A percentile compares a stretch with the other conserved stretches of the same genome.
phyloP scores from a whole-genome alignment of 1,140 invertebrate species.

The Ceratosolen fusciceps region DNA sequence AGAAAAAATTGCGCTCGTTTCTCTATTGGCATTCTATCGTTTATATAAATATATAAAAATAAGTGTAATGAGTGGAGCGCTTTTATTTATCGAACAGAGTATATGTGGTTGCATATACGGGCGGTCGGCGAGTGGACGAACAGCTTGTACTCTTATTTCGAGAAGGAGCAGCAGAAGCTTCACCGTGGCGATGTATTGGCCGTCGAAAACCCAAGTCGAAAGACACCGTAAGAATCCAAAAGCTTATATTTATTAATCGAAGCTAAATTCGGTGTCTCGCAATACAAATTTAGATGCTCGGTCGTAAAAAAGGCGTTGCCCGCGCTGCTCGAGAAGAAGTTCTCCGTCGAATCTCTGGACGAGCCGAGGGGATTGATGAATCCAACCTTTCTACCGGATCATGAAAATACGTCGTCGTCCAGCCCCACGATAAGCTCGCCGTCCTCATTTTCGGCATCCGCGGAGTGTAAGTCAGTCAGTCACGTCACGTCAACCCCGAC shows the following conservation, averaged over 20 bases:
- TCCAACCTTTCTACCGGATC: constrained; percentile 59
- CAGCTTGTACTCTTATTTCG: constrained; percentile 89
- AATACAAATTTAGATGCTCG: constrained; percentile 47
- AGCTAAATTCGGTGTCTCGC: not conserved
- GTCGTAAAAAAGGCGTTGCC: constrained; percentile 49
- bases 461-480: constrained; percentile 58
- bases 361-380: constrained; percentile 58
- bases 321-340: constrained; percentile 51
- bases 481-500: no score
- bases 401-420: constrained; percentile 54
- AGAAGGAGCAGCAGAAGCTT: constrained; percentile 82
- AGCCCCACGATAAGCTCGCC: constrained; percentile 53
- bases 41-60: no score
- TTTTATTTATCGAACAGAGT: constrained; percentile 74
- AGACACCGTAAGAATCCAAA: constrained; percentile 59
- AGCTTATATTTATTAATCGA: not conserved
- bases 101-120: constrained; percentile 94
- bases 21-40: no score
- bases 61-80: not conserved
- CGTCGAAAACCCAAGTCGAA: constrained; percentile 54
- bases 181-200: constrained; percentile 75
- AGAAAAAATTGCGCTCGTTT: no score
- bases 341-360: constrained; percentile 48
- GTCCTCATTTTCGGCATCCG: constrained; percentile 44
- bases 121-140: constrained; percentile 97